A percentile compares a stretch with the other conserved stretches of the same genome.
These are phyloP conservation scores for Astropecten irregularis DNA, from an alignment of 53 echinoderm and acorn worm species.

Conservation along the genomic window DNA sequence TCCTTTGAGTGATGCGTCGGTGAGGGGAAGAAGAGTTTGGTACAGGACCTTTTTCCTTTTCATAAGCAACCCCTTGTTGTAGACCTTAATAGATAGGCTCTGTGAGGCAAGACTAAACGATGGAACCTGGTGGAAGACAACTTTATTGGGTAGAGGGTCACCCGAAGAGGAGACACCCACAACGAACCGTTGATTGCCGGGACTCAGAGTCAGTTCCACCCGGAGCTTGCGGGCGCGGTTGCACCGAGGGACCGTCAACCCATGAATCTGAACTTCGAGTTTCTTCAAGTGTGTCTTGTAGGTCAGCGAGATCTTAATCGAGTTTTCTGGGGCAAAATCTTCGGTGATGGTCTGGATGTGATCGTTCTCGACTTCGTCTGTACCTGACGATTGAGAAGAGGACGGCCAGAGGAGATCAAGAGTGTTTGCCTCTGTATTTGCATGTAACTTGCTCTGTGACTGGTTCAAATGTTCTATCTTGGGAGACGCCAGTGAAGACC, in stretches of 20 bases:
- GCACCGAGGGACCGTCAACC: not conserved
- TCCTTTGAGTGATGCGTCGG: conserved; percentile 4
- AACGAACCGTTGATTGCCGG: not conserved
- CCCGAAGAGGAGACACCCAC: not conserved
- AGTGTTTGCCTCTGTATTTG: too few relatives aligned
- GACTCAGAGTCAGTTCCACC: conserved; percentile 3
- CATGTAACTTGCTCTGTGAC: too few relatives aligned
- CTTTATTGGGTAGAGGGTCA: not conserved
- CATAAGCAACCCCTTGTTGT: not conserved
- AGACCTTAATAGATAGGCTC: not conserved
- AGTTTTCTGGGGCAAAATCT: not conserved
- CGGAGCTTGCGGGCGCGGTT: not conserved
- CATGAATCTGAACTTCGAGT: not conserved
- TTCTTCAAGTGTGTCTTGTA: not conserved
- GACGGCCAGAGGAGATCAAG: too few relatives aligned
- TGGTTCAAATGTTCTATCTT: too few relatives aligned
- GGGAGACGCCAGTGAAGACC: too few relatives aligned
- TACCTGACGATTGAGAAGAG: too few relatives aligned
- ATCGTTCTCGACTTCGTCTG: too few relatives aligned
- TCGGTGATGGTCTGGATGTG: too few relatives aligned
- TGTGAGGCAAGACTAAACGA: conserved; percentile 13
- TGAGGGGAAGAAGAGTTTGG: not conserved
- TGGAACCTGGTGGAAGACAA: not conserved
- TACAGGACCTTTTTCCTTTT: not conserved
- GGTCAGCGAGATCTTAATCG: not conserved